Conservation (phyloP, 1,140 invertebrate genomes). For the Littorina saxatilis region DNA sequence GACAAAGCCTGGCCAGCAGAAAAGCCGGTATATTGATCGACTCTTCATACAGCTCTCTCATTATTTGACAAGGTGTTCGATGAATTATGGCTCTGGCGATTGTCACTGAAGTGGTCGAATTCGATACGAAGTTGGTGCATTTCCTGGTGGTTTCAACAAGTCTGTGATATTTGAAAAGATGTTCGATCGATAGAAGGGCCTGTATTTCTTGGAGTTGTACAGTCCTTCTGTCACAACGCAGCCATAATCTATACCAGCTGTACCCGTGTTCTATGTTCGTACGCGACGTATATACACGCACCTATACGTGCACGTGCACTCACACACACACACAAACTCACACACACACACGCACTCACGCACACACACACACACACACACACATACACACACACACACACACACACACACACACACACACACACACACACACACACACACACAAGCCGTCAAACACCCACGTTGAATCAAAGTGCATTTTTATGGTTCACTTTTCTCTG, state of each 20-base stretch:
- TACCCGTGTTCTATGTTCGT: too few species aligned
- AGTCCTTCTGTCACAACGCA: not conserved
- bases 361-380: not conserved
- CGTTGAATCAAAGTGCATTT: too few species aligned
- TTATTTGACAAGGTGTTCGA: too few species aligned
- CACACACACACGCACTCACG: constrained; percentile 7
- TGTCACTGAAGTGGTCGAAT: not conserved
- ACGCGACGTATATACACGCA: not conserved
- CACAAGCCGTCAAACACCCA: too few species aligned
- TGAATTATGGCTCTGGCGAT: not conserved
- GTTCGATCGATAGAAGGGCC: not conserved
- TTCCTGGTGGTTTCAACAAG: too few species aligned
- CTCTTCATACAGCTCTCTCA: too few species aligned
- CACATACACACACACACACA: not conserved
- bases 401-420: not conserved
- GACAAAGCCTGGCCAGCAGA: too few species aligned
- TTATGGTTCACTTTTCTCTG: too few species aligned
- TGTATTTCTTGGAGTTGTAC: not conserved
- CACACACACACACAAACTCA: too few species aligned
- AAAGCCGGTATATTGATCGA: too few species aligned
- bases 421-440: too few species aligned
- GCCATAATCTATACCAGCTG: too few species aligned
- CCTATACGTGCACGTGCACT: constrained; percentile 8
- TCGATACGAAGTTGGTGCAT: not conserved
- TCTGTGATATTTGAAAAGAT: not conserved